Evolutionary conservation across 2,113 vertebrate species (phyloP).

Genomic region (Anguilla rostrata): DNA sequence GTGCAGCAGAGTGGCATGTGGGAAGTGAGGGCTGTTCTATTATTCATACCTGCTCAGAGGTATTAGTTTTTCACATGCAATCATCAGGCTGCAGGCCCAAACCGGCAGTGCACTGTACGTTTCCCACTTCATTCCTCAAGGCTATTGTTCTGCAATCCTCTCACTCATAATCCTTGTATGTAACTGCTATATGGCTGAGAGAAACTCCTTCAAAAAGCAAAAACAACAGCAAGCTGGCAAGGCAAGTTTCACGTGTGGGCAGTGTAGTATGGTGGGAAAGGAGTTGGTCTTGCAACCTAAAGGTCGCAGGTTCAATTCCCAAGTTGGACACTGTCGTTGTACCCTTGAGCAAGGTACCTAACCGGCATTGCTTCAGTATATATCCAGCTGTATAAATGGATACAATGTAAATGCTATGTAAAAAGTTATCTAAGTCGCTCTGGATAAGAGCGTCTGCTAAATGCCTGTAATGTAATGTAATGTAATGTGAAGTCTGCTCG

Average conservation of each 20-base stretch:
- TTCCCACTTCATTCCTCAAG: neutral
- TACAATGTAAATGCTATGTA: no score
- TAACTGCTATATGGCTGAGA: neutral
- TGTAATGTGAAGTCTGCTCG: neutral
- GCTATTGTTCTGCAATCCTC: neutral
- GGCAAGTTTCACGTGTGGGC: neutral
- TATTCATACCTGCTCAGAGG: conserved; percentile 76
- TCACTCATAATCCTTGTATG: neutral
- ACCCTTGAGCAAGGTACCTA: no score
- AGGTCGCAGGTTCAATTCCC: no score
- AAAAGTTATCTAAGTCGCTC: no score
- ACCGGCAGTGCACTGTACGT: neutral
- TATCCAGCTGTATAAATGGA: no score
- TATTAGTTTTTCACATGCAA: conserved; percentile 61
- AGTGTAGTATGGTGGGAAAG: no score
- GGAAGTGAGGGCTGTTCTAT: conserved; percentile 74
- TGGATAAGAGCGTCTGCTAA: no score
- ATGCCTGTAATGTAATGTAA: no score
- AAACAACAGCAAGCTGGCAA: neutral
- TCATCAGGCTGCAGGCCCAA: conserved; percentile 27
- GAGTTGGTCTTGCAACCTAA: no score
- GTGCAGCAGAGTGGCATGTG: conserved; percentile 70
- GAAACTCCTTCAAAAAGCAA: neutral
- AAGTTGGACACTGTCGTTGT: no score
- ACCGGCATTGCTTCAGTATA: no score